Base-by-base conservation (phyloP, 1,140 invertebrate genomes). In the Aphidius gifuensis region DNA sequence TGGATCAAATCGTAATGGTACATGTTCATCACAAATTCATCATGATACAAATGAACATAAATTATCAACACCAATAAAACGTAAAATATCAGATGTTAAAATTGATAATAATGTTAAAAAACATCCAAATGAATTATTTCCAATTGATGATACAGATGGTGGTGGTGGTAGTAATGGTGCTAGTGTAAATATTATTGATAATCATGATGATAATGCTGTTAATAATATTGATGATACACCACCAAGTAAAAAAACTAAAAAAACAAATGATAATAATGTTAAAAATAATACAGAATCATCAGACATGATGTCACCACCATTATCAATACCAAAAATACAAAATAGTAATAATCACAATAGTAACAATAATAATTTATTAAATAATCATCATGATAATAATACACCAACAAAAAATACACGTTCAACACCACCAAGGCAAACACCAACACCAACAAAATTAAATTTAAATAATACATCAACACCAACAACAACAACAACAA, bases 261-360 rank as follows among this genome's bases (percentile, higher is more conserved):
- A 16, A 8, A 61, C 70, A 7, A 58, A 59, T 16, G 64, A 66
- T 5, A 72, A 73, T 8, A 16, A 54, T 38, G 16, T 16, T 16
- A 16, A 16, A 16, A 16, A 16, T 16, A 16, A 16, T 16, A 11
- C 59, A 0, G 74, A 75, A 1, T 70, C 76, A n/a, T 72, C 74
- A 23, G 76, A 75, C 38, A 77, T 80, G 21, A 81, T 80, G 80
- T 81, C 77, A 2, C 80, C 80, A 4, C 80, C 80, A 3, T 16
- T 69, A 5, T 66, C 71, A 8, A 67, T 79, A 42, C 78, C 78
- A 7, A 78, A 74, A 62, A 64, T 65, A 5, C 54, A 66, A 5
- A 70, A 68, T 58, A 71, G 58, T 9, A 45, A 68, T 32, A 32
- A 32, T 32, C 23, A 32, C 4, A 32, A 32, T 32, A 2, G 1